These are phyloP conservation scores for Eretmocerus hayati DNA, from an alignment of 2,888 invertebrate species.

Conservation along the genomic window DNA sequence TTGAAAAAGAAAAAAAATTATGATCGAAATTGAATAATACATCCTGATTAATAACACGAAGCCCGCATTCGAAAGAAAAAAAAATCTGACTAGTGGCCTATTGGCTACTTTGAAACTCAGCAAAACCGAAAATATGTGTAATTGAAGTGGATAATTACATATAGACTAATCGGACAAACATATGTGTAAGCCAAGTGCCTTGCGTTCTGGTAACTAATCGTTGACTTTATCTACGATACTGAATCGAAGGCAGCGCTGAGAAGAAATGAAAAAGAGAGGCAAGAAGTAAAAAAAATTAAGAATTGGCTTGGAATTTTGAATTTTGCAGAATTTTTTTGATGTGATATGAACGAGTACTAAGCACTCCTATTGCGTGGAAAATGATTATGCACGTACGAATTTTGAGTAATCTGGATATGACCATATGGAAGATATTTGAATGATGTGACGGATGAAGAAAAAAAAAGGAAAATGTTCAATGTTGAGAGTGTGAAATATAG, in stretches of 20 bases:
- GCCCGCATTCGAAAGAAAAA: conserved; percentile 5
- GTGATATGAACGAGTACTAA: too few species aligned
- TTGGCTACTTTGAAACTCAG: conserved; percentile 36
- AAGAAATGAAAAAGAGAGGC: too few species aligned
- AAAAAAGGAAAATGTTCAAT: too few species aligned
- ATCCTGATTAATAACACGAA: too few species aligned
- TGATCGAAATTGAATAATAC: too few species aligned
- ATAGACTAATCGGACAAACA: conserved; percentile 30
- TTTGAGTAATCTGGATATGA: too few species aligned
- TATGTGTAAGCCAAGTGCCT: conserved; percentile 47
- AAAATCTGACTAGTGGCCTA: conserved; percentile 18
- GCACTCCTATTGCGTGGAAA: too few species aligned
- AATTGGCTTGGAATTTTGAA: conserved; percentile 21
- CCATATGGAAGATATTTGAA: too few species aligned
- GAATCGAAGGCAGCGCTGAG: conserved; percentile 27
- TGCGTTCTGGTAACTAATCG: conserved; percentile 47
- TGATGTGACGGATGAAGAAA: too few species aligned
- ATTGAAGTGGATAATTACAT: conserved; percentile 23
- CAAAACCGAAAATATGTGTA: conserved; percentile 32
- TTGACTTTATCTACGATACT: conserved; percentile 44
- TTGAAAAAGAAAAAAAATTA: conserved; percentile 1
- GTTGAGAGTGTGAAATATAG: too few species aligned
- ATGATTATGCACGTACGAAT: too few species aligned
- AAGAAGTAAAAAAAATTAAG: conserved; percentile 10
- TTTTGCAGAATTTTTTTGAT: too few species aligned